These are phyloP conservation scores for Chloropsis hardwickii DNA, from an alignment of 2,113 vertebrate genomes.

Conservation along the genomic window DNA sequence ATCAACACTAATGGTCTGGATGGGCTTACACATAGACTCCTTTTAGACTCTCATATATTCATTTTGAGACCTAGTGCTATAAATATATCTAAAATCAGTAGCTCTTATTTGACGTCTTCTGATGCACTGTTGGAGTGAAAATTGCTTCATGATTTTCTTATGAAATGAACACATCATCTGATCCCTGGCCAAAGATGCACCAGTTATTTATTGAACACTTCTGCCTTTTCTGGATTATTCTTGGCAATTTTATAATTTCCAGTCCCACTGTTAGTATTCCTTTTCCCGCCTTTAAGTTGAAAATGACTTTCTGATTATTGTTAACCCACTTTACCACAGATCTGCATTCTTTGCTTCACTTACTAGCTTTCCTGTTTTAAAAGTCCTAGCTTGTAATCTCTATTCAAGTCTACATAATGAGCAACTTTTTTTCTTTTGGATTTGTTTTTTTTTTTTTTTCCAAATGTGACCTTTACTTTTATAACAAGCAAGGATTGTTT, in stretches of 20 bases:
- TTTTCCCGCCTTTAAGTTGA: neutral
- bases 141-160: conserved; percentile 18
- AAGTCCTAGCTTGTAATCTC: neutral
- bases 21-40: neutral
- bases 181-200: conserved; percentile 1
- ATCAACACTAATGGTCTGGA: neutral
- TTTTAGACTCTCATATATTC: neutral
- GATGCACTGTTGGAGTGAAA: conserved; percentile 5
- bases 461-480: neutral
- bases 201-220: neutral
- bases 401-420: neutral
- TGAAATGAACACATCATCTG: conserved; percentile 8
- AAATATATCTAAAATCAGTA: conserved; percentile 1
- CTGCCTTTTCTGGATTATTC: conserved; percentile 21
- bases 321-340: neutral
- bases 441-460: neutral
- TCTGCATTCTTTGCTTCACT: neutral
- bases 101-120: conserved; percentile 5
- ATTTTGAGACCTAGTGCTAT: neutral
- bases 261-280: neutral
- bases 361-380: neutral
- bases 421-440: neutral
- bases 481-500: neutral
- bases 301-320: neutral
- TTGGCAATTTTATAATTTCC: conserved; percentile 4